phyloP scores from a whole-genome alignment of 2,888 invertebrate genomes.

The Heliconius charithonia region DNA sequence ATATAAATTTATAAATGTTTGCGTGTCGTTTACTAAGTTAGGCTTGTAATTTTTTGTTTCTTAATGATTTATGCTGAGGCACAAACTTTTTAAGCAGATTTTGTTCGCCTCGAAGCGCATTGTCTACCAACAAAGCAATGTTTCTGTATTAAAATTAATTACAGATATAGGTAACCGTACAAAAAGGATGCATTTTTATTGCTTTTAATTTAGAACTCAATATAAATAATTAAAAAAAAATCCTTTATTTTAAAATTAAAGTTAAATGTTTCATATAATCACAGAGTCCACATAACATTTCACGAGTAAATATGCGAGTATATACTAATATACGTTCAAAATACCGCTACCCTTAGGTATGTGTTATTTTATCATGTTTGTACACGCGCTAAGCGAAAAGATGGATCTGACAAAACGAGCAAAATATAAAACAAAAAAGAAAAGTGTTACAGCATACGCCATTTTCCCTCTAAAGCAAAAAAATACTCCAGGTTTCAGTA shows the following conservation, averaged over 20 bases:
- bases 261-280: not conserved
- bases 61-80: not conserved
- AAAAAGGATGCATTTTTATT: not conserved
- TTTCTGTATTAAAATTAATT: not conserved
- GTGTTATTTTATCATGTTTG: constrained; percentile 17
- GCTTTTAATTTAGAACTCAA: not conserved
- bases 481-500: not conserved
- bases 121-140: not conserved
- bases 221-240: not conserved
- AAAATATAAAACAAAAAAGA: not conserved
- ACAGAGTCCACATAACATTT: not conserved
- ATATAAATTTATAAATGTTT: not conserved
- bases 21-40: not conserved
- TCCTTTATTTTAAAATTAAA: not conserved
- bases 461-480: not conserved
- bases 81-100: constrained; percentile 1
- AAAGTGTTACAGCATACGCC: not conserved
- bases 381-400: not conserved
- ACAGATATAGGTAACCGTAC: not conserved
- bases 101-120: not conserved
- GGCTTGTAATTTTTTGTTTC: not conserved
- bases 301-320: not conserved
- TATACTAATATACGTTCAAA: not conserved
- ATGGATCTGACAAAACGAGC: not conserved
- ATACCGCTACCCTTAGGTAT: not conserved